A percentile compares a stretch with the other conserved stretches of the same genome.
Conservation (phyloP, 2,797 vertebrate genomes). For the Delichon dasypus region DNA sequence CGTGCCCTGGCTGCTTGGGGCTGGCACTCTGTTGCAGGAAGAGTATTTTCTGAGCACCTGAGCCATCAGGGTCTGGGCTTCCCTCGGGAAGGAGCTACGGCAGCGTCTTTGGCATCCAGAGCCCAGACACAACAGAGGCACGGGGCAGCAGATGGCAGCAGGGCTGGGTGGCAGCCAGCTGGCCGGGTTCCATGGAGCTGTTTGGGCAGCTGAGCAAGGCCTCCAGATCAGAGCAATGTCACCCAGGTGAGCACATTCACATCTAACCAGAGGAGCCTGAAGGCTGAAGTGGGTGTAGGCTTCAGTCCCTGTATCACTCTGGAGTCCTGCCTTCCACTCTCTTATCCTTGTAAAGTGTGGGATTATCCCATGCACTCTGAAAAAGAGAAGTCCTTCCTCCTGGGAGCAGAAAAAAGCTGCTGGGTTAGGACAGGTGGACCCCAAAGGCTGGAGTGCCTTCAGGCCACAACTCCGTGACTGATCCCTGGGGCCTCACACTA, state of each 20-base stretch:
- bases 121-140: not conserved
- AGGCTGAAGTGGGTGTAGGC: not conserved
- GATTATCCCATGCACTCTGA: not conserved
- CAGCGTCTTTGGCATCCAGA: not conserved
- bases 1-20: not conserved
- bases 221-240: not conserved
- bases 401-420: not conserved
- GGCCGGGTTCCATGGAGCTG: not conserved
- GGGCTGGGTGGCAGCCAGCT: constrained; percentile 49
- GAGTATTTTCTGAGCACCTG: not conserved
- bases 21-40: not conserved
- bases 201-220: constrained; percentile 38
- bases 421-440: not conserved
- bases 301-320: not conserved
- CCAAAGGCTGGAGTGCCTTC: not conserved
- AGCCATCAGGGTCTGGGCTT: not conserved
- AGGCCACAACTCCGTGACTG: not conserved
- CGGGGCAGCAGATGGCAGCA: constrained; percentile 50
- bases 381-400: not conserved
- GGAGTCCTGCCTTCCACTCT: not conserved
- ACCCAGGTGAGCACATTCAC: constrained; percentile 21
- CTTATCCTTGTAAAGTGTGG: not conserved
- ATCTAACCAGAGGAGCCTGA: not conserved
- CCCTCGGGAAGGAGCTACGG: not conserved
- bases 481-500: not conserved